phyloP scores from a whole-genome alignment of 1,140 invertebrate species.

The Nephila pilipes region DNA sequence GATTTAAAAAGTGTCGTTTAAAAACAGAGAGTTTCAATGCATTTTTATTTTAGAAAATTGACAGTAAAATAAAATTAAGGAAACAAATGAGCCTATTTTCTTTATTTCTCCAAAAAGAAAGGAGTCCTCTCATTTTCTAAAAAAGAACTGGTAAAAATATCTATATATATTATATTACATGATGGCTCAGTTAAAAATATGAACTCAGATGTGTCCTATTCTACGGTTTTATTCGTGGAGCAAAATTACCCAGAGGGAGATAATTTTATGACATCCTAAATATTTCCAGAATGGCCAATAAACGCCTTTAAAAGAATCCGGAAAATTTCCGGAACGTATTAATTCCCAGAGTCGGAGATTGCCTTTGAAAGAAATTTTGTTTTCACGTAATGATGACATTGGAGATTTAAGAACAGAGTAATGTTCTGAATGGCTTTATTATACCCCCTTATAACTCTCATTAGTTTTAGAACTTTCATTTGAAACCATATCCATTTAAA shows the following conservation, averaged over 20 bases:
- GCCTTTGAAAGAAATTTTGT: constrained; percentile 35
- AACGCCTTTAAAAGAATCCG: constrained; percentile 62
- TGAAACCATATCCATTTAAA: too few species aligned
- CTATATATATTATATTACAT: too few species aligned
- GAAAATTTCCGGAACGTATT: constrained; percentile 40
- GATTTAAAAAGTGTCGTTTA: too few species aligned
- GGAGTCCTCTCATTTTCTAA: too few species aligned
- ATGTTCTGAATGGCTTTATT: too few species aligned
- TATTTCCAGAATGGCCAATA: constrained; percentile 55
- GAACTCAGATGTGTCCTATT: constrained; percentile 17
- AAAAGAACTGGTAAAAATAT: too few species aligned
- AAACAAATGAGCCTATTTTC: background rate
- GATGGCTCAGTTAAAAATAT: constrained; percentile 25
- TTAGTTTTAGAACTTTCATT: background rate
- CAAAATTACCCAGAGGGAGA: constrained; percentile 47
- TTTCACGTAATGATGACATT: too few species aligned
- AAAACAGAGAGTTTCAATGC: too few species aligned
- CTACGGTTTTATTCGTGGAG: background rate
- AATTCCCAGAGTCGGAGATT: background rate
- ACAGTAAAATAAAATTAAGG: background rate
- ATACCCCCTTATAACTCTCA: too few species aligned
- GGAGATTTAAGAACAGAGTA: too few species aligned
- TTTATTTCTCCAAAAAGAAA: too few species aligned
- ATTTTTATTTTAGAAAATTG: too few species aligned
- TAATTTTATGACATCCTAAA: constrained; percentile 66